Percentiles rank a stretch among this genome's conserved stretches.
phyloP scores from a whole-genome alignment of 2,797 vertebrate genomes.

The Onychomys torridus region DNA sequence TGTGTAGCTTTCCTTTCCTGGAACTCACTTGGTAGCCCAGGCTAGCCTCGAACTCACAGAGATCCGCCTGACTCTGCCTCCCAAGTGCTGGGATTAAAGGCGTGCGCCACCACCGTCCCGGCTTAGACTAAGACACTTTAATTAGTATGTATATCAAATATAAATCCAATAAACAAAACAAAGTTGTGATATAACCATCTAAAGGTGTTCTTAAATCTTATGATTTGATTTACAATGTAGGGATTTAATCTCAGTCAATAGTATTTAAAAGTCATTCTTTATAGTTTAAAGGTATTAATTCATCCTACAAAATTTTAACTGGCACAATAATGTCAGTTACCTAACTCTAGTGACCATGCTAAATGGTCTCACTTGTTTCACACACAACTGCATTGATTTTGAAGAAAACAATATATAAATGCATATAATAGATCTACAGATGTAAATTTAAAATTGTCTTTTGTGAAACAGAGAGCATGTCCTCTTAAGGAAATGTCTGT shows the following conservation, averaged over 20 bases:
- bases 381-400: conserved; percentile 31
- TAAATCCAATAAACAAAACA: background rate
- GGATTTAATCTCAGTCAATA: conserved; percentile 10
- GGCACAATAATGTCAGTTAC: background rate
- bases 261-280: conserved; percentile 19
- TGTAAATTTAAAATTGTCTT: conserved; percentile 39
- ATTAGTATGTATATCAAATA: background rate
- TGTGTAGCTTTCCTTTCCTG: too few species aligned
- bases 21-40: too few species aligned
- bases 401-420: conserved; percentile 28
- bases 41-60: too few species aligned
- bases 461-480: conserved; percentile 32
- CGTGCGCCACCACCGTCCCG: too few species aligned
- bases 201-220: conserved; percentile 16
- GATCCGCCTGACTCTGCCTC: too few species aligned
- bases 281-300: conserved; percentile 46
- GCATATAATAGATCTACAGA: conserved; percentile 27
- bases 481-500: background rate
- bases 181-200: conserved; percentile 4
- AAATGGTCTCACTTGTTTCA: conserved; percentile 47
- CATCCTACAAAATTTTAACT: background rate
- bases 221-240: background rate
- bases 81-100: too few species aligned
- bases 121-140: too few species aligned
- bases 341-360: background rate